Evolutionary conservation across 2,797 vertebrate species (phyloP), one percentile per base, ranked within the genome.

Genomic region (Smutsia temminckii): DNA sequence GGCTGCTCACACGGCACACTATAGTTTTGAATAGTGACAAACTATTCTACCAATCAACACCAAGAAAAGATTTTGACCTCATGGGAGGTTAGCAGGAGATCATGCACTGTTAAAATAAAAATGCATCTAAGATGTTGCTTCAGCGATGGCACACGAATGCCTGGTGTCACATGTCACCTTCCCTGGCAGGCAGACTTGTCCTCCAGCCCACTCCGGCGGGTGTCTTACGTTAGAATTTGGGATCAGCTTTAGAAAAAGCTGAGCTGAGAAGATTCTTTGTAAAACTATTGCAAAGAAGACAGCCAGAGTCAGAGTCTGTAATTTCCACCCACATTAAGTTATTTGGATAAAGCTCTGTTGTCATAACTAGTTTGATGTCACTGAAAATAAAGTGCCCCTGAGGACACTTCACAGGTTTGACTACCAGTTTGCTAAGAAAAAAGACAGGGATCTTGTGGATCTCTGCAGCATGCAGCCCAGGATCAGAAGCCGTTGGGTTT

Each of bases 311-410:
- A 4, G 11, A 57, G 63, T 64, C 49, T 93, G 10, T 96, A 71
- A 88, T 93, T 91, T 93, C 89, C 55, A 64, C 91, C 74, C 71
- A 81, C 61, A 13, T 61, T 20, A 68, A 79, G 80, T 91, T 91
- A 95, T 85, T 95, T 88, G 89, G 77, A 88, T 93, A 49, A 79
- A 95, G 80, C 46, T 81, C 57, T 64, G 37, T 71, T 46, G 46
- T 77, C 88, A 32, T 49, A 66, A 68, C n/a, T 25, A 18, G 46
- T 37, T 72, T 46, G 46, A 66, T 25, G 71, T 68, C 61, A 57
- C 72, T 85, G n/a, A 74, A 96, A 85, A 81, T 95, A 89, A 92
- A 57, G 32, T 29, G 14, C 2, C 42, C 42, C 85, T 37, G 34
- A 25, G 84, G 61, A 25, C 21, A 27, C 49, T 11, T 92, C 77